phyloP scores from a whole-genome alignment of 2,113 vertebrate species.

The Argyrosomus japonicus region DNA sequence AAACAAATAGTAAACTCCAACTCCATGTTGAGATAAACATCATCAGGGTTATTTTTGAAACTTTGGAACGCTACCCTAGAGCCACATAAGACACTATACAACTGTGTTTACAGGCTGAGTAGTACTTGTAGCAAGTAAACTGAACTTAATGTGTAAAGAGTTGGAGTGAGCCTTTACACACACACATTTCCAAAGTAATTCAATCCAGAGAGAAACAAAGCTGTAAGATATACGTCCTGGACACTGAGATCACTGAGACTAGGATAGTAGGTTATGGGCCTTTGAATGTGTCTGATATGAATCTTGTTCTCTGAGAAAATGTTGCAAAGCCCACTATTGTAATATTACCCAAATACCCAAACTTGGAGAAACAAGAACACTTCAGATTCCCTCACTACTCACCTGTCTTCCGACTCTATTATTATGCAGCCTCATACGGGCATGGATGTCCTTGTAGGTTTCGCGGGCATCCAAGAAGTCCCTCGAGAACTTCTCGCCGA shows the following conservation, averaged over 20 bases:
- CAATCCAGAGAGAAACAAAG: not conserved
- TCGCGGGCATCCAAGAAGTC: conserved; percentile 98
- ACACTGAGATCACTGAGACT: not conserved
- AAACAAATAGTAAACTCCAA: not conserved
- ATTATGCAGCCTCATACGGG: conserved; percentile 98
- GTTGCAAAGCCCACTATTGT: not conserved
- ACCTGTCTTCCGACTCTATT: conserved; percentile 98
- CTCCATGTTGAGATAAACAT: not conserved
- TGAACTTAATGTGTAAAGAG: not conserved
- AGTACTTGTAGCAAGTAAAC: not conserved
- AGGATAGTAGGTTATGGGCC: not conserved
- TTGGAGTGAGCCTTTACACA: not conserved
- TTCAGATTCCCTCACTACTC: conserved; percentile 70
- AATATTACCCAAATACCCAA: not conserved
- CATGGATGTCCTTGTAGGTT: conserved; percentile 96
- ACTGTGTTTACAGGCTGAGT: not conserved
- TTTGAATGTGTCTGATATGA: not conserved
- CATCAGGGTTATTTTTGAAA: not conserved
- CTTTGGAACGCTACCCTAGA: not conserved
- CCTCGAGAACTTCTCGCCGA: conserved; percentile 96
- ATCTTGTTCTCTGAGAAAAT: not conserved
- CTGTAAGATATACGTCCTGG: not conserved
- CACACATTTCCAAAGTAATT: not conserved
- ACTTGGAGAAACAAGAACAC: not conserved
- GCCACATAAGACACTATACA: not conserved